These are phyloP conservation scores for Lepas anatifera DNA, from an alignment of 2,888 invertebrate species.

Conservation along the genomic window DNA sequence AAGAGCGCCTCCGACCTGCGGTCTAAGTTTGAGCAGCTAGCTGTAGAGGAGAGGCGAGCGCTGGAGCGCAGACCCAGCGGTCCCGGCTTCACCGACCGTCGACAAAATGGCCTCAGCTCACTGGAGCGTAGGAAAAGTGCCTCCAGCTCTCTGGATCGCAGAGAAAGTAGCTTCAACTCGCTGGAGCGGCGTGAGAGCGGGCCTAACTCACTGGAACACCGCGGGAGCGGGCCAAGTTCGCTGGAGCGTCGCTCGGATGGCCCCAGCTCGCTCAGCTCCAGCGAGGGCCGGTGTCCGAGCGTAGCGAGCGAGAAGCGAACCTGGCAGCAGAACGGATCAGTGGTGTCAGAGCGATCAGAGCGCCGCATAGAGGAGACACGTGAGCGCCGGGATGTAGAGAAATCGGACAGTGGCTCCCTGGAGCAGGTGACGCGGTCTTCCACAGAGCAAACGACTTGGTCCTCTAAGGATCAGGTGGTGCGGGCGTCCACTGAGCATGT, in stretches of 20 bases:
- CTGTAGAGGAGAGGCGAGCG: background rate
- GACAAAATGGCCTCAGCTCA: too few species aligned
- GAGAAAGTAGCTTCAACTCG: constrained; percentile 7
- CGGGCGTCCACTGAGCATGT: too few species aligned
- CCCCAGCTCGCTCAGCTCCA: too few species aligned
- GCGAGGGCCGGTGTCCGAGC: too few species aligned
- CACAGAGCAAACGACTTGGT: too few species aligned
- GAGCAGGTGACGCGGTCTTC: background rate
- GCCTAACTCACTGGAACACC: background rate
- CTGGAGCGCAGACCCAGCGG: constrained; percentile 10
- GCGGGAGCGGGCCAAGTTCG: too few species aligned
- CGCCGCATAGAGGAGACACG: background rate
- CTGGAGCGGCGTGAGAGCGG: background rate
- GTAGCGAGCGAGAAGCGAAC: background rate
- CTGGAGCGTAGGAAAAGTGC: constrained; percentile 11
- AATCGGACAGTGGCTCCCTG: background rate
- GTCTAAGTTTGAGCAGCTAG: background rate
- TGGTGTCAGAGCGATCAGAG: background rate
- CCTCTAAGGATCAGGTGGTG: too few species aligned
- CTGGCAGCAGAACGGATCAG: background rate
- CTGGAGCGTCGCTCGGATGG: too few species aligned
- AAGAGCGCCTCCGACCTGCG: constrained; percentile 55
- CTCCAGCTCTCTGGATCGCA: constrained; percentile 13
- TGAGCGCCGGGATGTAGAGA: background rate
- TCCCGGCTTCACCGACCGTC: too few species aligned